Evolutionary conservation across 2,113 vertebrate species (phyloP).

Genomic region (Brachyistius frenatus): DNA sequence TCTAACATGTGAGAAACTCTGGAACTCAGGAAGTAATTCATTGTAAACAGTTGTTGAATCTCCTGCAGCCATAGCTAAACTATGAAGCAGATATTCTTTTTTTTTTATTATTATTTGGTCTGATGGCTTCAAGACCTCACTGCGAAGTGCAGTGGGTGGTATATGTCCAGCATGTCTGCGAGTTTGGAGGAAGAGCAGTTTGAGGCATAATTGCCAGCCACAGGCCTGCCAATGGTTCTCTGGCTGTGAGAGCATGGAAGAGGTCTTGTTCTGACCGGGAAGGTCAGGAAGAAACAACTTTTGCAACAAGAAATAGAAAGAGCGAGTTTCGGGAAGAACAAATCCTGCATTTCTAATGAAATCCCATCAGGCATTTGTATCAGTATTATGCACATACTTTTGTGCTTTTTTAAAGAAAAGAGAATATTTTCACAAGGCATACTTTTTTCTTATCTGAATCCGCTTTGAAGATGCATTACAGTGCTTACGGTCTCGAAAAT

Average conservation of each 20-base stretch:
- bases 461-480: slow-evolving; percentile 52
- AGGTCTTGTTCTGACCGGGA: slow-evolving; percentile 56
- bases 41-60: slow-evolving; percentile 32
- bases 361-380: slow-evolving; percentile 60
- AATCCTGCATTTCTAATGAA: slow-evolving; percentile 65
- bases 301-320: slow-evolving; percentile 29
- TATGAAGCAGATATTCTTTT: slow-evolving; percentile 18
- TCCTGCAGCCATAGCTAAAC: slow-evolving; percentile 25
- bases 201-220: slow-evolving; percentile 69
- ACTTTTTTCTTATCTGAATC: slow-evolving; percentile 43
- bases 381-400: slow-evolving; percentile 65
- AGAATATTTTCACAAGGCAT: slow-evolving; percentile 45
- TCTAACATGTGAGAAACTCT: slow-evolving; percentile 12
- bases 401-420: slow-evolving; percentile 49
- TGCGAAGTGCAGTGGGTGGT: slow-evolving; percentile 62
- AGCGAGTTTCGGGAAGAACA: slow-evolving; percentile 50
- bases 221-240: slow-evolving; percentile 51
- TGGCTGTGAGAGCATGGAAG: slow-evolving; percentile 44
- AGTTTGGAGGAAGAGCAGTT: slow-evolving; percentile 59
- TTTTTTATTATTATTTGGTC: slow-evolving; percentile 29
- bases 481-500: slow-evolving; percentile 32
- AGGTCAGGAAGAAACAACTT: slow-evolving; percentile 65
- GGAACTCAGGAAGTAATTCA: not conserved
- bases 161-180: slow-evolving; percentile 53
- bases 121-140: slow-evolving; percentile 46